A percentile compares a stretch with the other conserved stretches of the same genome.
phyloP scores from a whole-genome alignment of 2,797 vertebrate species.

The Macropus fuliginosus region DNA sequence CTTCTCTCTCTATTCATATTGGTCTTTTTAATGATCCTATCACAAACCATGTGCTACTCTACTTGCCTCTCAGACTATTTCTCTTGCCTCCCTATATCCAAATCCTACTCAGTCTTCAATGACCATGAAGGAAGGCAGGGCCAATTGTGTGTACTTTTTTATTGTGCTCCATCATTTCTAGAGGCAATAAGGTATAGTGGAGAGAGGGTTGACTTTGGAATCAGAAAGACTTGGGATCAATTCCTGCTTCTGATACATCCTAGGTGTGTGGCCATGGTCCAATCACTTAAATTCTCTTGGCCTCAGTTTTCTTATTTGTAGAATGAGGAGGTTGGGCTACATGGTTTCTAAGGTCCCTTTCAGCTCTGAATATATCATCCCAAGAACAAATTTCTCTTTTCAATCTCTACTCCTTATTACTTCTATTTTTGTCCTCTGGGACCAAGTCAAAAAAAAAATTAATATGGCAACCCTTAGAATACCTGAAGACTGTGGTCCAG shows the following conservation, averaged over 20 bases:
- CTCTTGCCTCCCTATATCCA: neutral
- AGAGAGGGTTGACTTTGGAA: neutral
- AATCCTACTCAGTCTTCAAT: neutral
- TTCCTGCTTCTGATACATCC: neutral
- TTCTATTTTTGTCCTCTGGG: neutral
- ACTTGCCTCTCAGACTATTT: neutral
- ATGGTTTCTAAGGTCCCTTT: neutral
- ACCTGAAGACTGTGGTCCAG: neutral
- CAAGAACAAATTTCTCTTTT: neutral
- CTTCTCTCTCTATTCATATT: neutral
- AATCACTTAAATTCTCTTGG: neutral
- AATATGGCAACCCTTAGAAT: neutral
- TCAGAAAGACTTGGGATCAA: neutral
- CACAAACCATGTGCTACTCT: neutral
- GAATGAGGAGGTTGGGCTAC: neutral
- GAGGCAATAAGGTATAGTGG: neutral
- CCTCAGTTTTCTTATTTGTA: neutral
- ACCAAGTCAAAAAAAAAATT: neutral
- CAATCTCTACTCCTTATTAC: neutral
- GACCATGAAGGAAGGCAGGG: neutral
- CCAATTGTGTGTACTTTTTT: neutral
- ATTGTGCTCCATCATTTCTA: neutral
- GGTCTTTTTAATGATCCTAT: neutral
- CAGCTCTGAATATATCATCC: neutral
- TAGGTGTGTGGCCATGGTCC: neutral